Evolutionary conservation across 2,888 invertebrate species (phyloP), one percentile per base, ranked within the genome.

Genomic region (Morpho achilles): DNA sequence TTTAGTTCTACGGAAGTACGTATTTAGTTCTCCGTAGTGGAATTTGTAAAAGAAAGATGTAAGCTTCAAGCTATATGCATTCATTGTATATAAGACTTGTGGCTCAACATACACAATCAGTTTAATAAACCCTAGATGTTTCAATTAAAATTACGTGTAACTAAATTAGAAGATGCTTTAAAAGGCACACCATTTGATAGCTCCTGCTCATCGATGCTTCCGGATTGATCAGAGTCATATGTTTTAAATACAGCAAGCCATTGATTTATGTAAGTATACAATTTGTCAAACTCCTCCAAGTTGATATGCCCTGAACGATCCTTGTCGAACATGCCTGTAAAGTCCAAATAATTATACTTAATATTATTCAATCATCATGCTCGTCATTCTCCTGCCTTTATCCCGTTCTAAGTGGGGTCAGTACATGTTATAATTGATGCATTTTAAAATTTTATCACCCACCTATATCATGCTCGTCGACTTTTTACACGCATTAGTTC

Each of bases 181-280:
- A 43, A 23, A 32, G 23, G 7, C 53, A 10, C 82, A 95, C 96
- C 96, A 91, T 94, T 93, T 10, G 90, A 83, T 23, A 98, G 89
- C 83, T 98, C 98, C 53, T 81, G 79, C 75, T 95, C 94, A 68
- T 97, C 97, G 67, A 98, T 97, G 67, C 92, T 92, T 0, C 97
- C 97, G 7, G 97, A 97, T 63, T 94, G 93, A 75, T 98, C 96
- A n/a, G 92, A 86, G 81, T 98, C 98, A 76, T 95, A 97, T 2
- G 94, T 94, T 76, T 95, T 94, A 81, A 97, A 98, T 0, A 96
- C 95, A 8, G 93, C 91, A 53, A 96, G 84, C 98, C 98, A 98
- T 68, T 97, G 95, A 81, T 97, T 97, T 43, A 98, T 94, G 74
- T 97, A 98, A 58, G 93, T 94, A 82, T 95, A 98, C 22, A 97